Percentiles rank a stretch among this genome's conserved stretches.
Evolutionary conservation across 2,888 invertebrate species (phyloP).

Genomic region (Pyrocoelia pectoralis): DNA sequence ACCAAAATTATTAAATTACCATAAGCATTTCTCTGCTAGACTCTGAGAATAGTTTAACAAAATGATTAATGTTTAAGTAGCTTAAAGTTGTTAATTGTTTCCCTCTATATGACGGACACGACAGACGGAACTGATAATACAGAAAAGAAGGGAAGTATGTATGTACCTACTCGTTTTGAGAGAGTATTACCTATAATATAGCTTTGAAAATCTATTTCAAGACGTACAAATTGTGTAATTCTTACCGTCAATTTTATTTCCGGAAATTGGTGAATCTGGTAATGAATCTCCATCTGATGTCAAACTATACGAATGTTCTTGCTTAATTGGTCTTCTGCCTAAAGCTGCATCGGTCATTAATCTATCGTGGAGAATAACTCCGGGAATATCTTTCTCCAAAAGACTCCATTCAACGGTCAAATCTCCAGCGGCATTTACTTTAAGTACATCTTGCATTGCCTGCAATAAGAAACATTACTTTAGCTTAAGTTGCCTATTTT

Average conservation of each 20-base stretch:
- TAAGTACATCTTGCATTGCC: slow-evolving; percentile 55
- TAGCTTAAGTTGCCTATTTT: not conserved
- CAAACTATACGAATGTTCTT: slow-evolving; percentile 91
- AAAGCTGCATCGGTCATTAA: slow-evolving; percentile 89
- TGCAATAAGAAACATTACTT: no score
- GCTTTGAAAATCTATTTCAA: no score
- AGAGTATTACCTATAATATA: no score
- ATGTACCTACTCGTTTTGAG: no score
- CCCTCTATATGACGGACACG: no score
- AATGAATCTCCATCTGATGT: slow-evolving; percentile 76
- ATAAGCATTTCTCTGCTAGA: no score
- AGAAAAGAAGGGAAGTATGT: no score
- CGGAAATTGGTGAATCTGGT: slow-evolving; percentile 69
- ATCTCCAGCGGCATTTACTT: slow-evolving; percentile 64
- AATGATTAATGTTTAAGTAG: no score
- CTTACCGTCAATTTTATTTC: slow-evolving; percentile 76
- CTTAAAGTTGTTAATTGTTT: no score
- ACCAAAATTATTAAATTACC: no score
- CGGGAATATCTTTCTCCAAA: slow-evolving; percentile 70
- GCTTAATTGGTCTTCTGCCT: slow-evolving; percentile 84
- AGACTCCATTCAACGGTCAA: slow-evolving; percentile 74
- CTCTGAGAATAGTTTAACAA: no score
- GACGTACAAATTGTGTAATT: slow-evolving; percentile 19
- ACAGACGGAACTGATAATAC: no score
- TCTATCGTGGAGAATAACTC: slow-evolving; percentile 86